Base-by-base conservation (phyloP, 2,113 vertebrate genomes). In the Epinephelus lanceolatus region DNA sequence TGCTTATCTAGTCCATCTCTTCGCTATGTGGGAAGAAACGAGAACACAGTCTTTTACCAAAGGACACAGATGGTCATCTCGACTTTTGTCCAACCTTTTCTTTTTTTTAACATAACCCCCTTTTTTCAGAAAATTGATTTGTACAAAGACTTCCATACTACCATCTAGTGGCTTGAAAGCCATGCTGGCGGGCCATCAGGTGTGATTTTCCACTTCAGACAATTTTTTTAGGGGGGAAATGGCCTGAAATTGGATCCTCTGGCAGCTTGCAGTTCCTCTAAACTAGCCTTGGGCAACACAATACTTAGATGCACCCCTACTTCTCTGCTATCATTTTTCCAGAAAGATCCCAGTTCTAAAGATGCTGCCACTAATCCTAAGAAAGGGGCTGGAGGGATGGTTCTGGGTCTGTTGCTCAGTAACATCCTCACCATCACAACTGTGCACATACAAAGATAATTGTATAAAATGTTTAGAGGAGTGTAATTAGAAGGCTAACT, bases 181-280 rank as follows among this genome's bases (percentile, higher is more conserved):
- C 59, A 61, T 33, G 77, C 87, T 83, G 81, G 88, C 86, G 87
- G 84, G 73, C 90, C 88, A 90, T 93, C 89, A 92, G 89, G 84
- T 83, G 86, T 81, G 85, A 94, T 94, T 92, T 93, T 92, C 87
- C 91, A 91, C 89, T 93, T 92, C 90, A 90, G 86, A 90, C 89
- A 61, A 80, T 81, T 91, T 89, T 91, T 87, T 63, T 25, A 47
- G 71, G 61, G 62, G 65, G 70, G 53, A 80, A 83, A 87, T 89
- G 76, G 87, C 74, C 89, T 89, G 80, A 88, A 93, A 92, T 91
- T 91, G 88, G 86, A 86, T 90, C 80, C 86, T 83, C 47, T 85
- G 74, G 89, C 84, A 78, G 86, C 89, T 84, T 40, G 76, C 87
- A 55, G 79, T 86, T 86, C 80, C 88, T 85, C 73, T 79, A 66